These are phyloP conservation scores for Deilephila porcellus DNA, from an alignment of 2,888 invertebrate species.

Conservation along the genomic window DNA sequence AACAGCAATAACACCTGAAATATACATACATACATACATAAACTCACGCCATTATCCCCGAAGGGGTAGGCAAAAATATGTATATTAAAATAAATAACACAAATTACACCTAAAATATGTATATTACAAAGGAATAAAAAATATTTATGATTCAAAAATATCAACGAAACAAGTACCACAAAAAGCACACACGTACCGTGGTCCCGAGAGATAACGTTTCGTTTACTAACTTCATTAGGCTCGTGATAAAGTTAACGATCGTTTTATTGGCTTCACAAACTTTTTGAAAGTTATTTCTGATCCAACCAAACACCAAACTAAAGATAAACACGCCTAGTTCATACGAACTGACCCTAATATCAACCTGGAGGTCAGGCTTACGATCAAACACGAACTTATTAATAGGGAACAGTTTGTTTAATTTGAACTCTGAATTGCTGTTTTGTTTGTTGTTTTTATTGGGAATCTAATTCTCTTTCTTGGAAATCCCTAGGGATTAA, in stretches of 20 bases:
- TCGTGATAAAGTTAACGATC: not conserved
- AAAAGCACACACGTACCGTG: not conserved
- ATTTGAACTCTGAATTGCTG: not conserved
- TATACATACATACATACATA: no score
- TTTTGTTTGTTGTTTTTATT: not conserved
- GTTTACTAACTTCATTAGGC: not conserved
- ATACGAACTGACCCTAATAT: not conserved
- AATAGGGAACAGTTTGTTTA: not conserved
- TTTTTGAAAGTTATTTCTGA: not conserved
- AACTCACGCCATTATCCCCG: no score
- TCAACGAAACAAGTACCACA: not conserved
- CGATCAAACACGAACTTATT: not conserved
- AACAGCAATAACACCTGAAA: no score
- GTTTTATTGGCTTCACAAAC: not conserved
- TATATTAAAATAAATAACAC: no score
- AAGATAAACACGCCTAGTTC: not conserved
- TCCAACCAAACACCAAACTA: not conserved
- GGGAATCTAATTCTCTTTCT: not conserved
- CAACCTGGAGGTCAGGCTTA: conserved; percentile 5
- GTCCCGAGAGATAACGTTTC: not conserved
- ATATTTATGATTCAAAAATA: no score
- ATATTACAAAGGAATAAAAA: no score
- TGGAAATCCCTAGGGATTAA: not conserved
- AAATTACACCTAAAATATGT: no score
- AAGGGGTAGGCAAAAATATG: no score